phyloP scores from a whole-genome alignment of 1,140 invertebrate genomes.

The Leptoteleia sp. region DNA sequence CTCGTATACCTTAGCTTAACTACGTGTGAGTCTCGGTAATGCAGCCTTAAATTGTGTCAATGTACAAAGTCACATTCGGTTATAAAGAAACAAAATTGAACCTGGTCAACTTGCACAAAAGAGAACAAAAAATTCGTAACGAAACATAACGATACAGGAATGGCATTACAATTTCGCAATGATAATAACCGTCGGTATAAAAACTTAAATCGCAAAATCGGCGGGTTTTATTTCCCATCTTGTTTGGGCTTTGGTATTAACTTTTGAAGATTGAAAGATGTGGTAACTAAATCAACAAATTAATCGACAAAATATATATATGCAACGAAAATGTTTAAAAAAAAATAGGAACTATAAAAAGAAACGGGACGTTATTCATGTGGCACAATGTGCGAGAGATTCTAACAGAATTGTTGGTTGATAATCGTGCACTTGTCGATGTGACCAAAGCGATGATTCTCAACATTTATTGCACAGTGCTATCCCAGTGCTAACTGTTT shows the following conservation, averaged over 20 bases:
- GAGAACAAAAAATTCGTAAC: constrained; percentile 50
- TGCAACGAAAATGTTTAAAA: constrained; percentile 2
- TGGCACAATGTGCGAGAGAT: constrained; percentile 13
- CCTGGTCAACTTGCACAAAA: no score
- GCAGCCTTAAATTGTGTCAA: no score
- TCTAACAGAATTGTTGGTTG: constrained; percentile 15
- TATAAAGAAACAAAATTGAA: no score
- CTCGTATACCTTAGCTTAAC: no score
- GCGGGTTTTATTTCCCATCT: background rate
- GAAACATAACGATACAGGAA: constrained; percentile 25
- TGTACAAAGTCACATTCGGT: no score
- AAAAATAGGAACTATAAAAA: no score
- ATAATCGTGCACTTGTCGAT: constrained; percentile 22
- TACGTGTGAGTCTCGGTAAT: no score
- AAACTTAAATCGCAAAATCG: constrained; percentile 10
- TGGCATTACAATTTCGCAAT: constrained; percentile 29
- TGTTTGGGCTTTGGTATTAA: constrained; percentile 8
- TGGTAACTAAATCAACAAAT: constrained; percentile 20
- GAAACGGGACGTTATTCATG: background rate
- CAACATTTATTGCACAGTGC: constrained; percentile 42
- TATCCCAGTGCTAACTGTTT: constrained; percentile 20
- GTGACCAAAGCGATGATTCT: constrained; percentile 37
- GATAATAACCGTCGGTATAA: constrained; percentile 6
- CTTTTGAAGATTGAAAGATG: constrained; percentile 2
- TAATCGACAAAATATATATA: constrained; percentile 4